phyloP scores from a whole-genome alignment of 2,888 invertebrate genomes.

The Coelopa pilipes region DNA sequence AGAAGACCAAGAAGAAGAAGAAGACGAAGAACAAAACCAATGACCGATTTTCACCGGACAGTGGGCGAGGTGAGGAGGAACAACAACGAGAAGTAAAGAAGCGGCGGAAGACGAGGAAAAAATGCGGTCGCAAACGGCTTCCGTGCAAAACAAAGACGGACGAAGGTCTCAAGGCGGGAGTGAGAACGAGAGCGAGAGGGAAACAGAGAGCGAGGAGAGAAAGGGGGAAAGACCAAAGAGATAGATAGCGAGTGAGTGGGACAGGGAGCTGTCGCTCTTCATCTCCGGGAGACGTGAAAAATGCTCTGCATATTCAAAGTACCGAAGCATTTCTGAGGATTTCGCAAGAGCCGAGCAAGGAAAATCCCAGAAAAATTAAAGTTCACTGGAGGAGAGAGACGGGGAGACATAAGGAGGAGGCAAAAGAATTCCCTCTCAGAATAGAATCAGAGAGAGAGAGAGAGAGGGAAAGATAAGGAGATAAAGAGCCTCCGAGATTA shows the following conservation, averaged over 20 bases:
- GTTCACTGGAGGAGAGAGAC: not conserved
- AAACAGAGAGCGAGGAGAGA: not conserved
- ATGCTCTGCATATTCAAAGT: constrained; percentile 18
- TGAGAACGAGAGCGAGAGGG: not conserved
- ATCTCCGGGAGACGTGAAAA: not conserved
- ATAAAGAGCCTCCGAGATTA: too few relatives aligned
- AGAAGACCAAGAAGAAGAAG: too few relatives aligned
- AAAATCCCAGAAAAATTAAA: not conserved
- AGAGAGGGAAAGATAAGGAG: too few relatives aligned
- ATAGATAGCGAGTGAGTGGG: too few relatives aligned
- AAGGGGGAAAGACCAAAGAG: not conserved
- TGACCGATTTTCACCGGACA: not conserved
- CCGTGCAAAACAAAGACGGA: constrained; percentile 2
- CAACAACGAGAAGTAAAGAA: not conserved
- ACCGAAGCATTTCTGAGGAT: constrained; percentile 13
- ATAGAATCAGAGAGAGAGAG: too few relatives aligned
- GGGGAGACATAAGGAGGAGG: not conserved
- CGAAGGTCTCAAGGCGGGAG: not conserved
- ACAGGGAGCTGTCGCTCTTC: too few relatives aligned
- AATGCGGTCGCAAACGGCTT: not conserved
- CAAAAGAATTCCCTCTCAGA: too few relatives aligned
- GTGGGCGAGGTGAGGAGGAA: not conserved
- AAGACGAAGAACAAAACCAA: too few relatives aligned
- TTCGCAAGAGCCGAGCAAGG: not conserved
- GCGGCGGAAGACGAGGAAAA: not conserved